These are phyloP conservation scores for Plagiodera versicolora DNA, from an alignment of 2,888 invertebrate genomes.

Conservation along the genomic window DNA sequence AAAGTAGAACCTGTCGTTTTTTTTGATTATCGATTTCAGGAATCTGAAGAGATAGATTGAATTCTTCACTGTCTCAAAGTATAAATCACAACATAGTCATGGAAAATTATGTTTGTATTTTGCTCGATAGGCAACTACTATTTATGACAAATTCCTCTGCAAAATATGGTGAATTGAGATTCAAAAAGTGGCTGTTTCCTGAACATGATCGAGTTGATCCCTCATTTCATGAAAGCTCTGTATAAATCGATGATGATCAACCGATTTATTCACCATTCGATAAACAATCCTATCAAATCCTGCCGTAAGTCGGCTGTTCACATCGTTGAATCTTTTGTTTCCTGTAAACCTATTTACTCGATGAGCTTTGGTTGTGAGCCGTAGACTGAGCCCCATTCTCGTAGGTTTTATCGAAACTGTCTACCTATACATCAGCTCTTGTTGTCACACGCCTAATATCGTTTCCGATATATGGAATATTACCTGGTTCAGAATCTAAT, in stretches of 20 bases:
- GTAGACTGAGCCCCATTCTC: neutral
- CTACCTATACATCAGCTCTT: slow-evolving; percentile 3
- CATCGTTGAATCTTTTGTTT: slow-evolving; percentile 4
- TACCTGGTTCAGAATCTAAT: slow-evolving; percentile 24
- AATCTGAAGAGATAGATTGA: neutral
- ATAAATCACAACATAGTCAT: too few relatives aligned
- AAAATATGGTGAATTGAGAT: too few relatives aligned
- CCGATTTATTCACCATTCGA: neutral
- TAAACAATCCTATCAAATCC: neutral
- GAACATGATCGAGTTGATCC: too few relatives aligned
- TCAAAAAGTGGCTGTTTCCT: too few relatives aligned
- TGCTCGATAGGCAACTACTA: too few relatives aligned
- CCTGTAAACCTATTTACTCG: slow-evolving; percentile 3
- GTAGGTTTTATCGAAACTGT: neutral
- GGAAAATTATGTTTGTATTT: too few relatives aligned
- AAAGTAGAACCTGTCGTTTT: neutral
- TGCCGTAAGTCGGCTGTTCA: neutral
- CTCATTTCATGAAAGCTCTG: too few relatives aligned
- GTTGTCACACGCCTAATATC: slow-evolving; percentile 1
- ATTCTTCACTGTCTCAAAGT: too few relatives aligned
- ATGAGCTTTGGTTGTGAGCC: neutral
- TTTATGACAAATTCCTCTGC: too few relatives aligned
- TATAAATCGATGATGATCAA: neutral
- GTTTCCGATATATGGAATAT: slow-evolving; percentile 7
- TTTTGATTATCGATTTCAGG: neutral